Base-by-base conservation (phyloP, 2,888 invertebrate genomes). In the Hypsopygia costalis region DNA sequence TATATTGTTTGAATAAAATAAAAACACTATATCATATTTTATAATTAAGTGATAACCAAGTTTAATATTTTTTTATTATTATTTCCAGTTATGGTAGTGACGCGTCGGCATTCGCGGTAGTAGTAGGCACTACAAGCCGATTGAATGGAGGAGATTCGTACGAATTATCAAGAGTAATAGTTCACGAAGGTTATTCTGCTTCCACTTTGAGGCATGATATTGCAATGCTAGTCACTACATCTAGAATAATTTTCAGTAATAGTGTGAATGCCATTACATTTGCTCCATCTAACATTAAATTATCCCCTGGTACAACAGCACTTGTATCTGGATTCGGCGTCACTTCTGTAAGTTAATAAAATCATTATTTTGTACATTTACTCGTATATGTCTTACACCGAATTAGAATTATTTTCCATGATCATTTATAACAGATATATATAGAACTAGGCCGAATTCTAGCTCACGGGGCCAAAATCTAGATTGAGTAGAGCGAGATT, bases 311-410 rank as follows among this genome's bases (percentile, higher is more conserved):
- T 1, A 58, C 71, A 6, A 66, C 67, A 50, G 87, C 88, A 5
- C 9, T 85, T 3, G 83, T 89, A 1, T 75, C 88, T 28, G 89
- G 89, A 40, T 89, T 69, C 62, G 89, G 89, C 11, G 58, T 62
- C 3, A 73, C 71, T 34, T 58, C 69, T 22, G 77, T 77, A 46
- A 73, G 68, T 61, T 32, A 11, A 25, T 21, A n/a, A n/a, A n/a
- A n/a, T n/a, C n/a, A n/a, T n/a, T n/a, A n/a, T n/a, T n/a, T n/a
- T n/a, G n/a, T n/a, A n/a, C n/a, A n/a, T n/a, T n/a, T n/a, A n/a
- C n/a, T n/a, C n/a, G n/a, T n/a, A n/a, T n/a, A n/a, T n/a, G n/a
- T n/a, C n/a, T n/a, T n/a, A n/a, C n/a, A n/a, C n/a, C n/a, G n/a
- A n/a, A n/a, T n/a, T n/a, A n/a, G n/a, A n/a, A n/a, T n/a, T n/a